Conservation (phyloP, 2,797 vertebrate species). For the Oreortyx pictus region DNA sequence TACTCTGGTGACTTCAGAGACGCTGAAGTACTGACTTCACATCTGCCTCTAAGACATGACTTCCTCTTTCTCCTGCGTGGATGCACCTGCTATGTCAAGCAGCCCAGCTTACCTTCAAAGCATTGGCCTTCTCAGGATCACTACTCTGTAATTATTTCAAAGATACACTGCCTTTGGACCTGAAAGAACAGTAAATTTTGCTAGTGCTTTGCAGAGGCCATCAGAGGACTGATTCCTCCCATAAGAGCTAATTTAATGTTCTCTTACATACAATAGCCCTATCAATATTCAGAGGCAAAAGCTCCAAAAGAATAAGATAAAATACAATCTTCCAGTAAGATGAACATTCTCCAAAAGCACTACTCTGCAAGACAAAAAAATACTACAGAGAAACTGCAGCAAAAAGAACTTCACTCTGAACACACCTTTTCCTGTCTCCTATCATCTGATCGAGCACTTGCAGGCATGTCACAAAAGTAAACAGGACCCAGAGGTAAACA, state of each 20-base stretch:
- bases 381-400: not conserved
- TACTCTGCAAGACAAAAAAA: not conserved
- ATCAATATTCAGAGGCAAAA: not conserved
- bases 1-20: not conserved
- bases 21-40: not conserved
- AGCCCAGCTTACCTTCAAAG: not conserved
- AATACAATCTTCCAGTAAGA: not conserved
- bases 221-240: not conserved
- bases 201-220: not conserved
- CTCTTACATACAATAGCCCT: not conserved
- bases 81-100: not conserved
- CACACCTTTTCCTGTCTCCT: constrained; percentile 73
- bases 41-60: not conserved
- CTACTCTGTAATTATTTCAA: not conserved
- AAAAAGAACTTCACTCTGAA: constrained; percentile 34
- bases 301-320: not conserved
- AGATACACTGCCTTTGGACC: fast-evolving
- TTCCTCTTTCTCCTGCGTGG: too few species aligned
- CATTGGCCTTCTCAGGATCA: not conserved
- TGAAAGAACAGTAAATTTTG: not conserved
- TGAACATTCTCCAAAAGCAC: not conserved
- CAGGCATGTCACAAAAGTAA: constrained; percentile 32
- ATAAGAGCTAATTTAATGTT: not conserved
- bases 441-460: constrained; percentile 65
- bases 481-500: constrained; percentile 44